Conservation (phyloP, 1,140 invertebrate genomes). For the Temnothorax nylanderi region DNA sequence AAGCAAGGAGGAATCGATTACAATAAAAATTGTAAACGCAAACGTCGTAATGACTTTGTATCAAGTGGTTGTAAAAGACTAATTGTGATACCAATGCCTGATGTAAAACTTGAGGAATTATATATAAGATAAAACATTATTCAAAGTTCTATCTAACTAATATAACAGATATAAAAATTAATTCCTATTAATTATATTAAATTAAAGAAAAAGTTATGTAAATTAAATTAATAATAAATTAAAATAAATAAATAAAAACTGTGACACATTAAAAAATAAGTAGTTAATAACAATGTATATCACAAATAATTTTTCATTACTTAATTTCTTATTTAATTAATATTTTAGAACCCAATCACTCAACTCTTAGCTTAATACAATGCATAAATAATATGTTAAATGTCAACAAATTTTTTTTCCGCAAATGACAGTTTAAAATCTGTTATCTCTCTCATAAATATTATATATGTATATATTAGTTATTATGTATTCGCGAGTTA, state of each 20-base stretch:
- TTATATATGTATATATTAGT: background rate
- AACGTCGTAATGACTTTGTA: conserved; percentile 3
- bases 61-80: conserved; percentile 10
- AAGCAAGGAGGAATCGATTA: conserved; percentile 7
- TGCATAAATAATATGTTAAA: background rate
- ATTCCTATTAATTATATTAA: background rate
- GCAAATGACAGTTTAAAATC: background rate
- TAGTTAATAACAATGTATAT: background rate
- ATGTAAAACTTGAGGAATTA: conserved; percentile 2
- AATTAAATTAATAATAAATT: background rate
- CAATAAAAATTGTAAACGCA: conserved; percentile 17
- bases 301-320: background rate
- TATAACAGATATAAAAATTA: background rate
- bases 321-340: background rate
- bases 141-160: background rate
- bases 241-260: background rate
- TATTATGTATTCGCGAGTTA: background rate
- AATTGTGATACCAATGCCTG: conserved; percentile 14
- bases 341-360: background rate
- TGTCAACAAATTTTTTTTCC: background rate
- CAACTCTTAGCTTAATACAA: background rate
- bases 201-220: background rate
- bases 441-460: background rate
- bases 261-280: background rate
- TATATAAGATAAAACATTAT: background rate